These are phyloP conservation scores for Bettongia penicillata DNA, from an alignment of 2,113 vertebrate genomes.

Conservation along the genomic window DNA sequence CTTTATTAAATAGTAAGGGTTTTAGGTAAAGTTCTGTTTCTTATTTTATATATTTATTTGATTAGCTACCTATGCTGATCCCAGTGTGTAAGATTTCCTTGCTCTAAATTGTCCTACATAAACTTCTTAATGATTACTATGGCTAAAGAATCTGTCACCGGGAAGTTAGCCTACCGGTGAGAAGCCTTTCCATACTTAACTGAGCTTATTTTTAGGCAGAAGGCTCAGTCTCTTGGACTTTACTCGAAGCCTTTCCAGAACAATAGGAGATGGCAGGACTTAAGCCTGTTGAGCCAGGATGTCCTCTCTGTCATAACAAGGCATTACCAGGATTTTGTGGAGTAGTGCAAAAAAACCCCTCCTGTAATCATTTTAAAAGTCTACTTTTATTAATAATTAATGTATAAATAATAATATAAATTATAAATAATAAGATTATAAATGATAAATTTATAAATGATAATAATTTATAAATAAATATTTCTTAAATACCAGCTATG, in stretches of 20 bases:
- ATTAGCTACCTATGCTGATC: background rate
- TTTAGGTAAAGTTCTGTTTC: background rate
- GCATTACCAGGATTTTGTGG: too few relatives aligned
- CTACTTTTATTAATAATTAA: background rate
- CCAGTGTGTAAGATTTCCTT: background rate
- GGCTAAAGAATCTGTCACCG: background rate
- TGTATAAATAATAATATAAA: too few relatives aligned
- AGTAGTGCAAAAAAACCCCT: background rate
- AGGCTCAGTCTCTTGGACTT: too few relatives aligned
- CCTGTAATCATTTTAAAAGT: background rate
- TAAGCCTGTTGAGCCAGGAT: too few relatives aligned
- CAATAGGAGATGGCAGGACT: too few relatives aligned
- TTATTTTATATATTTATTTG: background rate
- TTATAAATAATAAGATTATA: too few relatives aligned
- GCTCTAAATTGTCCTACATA: background rate
- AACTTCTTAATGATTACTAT: background rate
- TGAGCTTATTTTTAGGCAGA: too few relatives aligned
- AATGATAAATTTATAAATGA: too few relatives aligned
- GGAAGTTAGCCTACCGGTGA: background rate
- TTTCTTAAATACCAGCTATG: background rate
- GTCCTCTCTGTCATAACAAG: too few relatives aligned
- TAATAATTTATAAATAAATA: too few relatives aligned
- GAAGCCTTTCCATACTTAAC: too few relatives aligned
- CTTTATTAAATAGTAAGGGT: background rate
- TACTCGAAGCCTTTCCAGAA: too few relatives aligned